Conservation (phyloP, 2,797 vertebrate genomes). For the Myotis pilosus region DNA sequence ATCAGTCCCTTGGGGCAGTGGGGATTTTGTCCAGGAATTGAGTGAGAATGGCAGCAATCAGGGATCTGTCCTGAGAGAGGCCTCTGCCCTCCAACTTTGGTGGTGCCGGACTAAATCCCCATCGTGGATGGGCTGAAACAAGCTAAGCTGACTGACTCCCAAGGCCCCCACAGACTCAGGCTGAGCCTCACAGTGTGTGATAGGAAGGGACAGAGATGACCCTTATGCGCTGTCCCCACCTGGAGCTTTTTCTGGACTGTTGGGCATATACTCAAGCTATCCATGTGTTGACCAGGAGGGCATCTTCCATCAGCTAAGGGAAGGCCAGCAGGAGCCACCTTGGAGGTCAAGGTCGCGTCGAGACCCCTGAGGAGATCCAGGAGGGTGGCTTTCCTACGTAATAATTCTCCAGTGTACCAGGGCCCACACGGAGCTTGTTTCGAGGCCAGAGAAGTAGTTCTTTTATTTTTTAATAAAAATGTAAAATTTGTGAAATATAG, state of each 20-base stretch:
- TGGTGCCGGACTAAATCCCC: not conserved
- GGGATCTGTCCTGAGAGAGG: not conserved
- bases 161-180: not conserved
- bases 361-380: not conserved
- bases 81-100: not conserved
- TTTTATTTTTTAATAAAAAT: not conserved
- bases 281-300: not conserved
- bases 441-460: not conserved
- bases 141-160: not conserved
- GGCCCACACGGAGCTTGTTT: not conserved
- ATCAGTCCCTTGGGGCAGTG: not conserved
- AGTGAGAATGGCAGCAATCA: not conserved
- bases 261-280: not conserved
- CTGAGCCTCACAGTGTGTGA: not conserved
- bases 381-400: not conserved
- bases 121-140: not conserved
- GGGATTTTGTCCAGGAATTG: not conserved
- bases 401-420: not conserved
- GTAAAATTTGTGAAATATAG: not conserved
- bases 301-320: not conserved
- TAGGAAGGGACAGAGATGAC: not conserved
- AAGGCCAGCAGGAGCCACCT: not conserved
- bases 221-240: not conserved
- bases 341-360: not conserved
- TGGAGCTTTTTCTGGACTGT: not conserved